Percentiles rank a stretch among this genome's conserved stretches.
Evolutionary conservation across 2,113 vertebrate species (phyloP).

Genomic region (Addax nasomaculatus): DNA sequence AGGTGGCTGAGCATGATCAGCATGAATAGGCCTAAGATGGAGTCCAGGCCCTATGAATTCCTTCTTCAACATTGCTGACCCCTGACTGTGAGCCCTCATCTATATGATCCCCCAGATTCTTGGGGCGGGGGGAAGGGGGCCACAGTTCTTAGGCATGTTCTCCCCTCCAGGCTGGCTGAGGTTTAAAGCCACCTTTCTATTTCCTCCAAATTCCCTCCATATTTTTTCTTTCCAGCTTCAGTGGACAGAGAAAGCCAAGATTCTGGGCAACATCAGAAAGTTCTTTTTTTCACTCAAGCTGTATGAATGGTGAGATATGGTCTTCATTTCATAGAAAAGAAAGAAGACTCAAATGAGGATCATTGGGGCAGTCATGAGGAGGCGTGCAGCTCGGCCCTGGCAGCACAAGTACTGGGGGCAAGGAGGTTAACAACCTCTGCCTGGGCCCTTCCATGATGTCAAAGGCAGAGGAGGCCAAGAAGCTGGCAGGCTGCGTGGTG

Average conservation of each 20-base stretch:
- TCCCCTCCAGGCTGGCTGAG: background rate
- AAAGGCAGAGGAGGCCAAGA: background rate
- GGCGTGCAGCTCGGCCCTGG: background rate
- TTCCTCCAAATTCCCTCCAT: background rate
- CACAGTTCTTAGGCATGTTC: background rate
- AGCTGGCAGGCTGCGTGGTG: rapidly evolving
- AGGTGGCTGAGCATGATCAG: too few species aligned
- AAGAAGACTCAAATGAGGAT: background rate
- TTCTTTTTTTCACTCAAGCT: background rate
- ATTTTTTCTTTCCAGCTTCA: background rate
- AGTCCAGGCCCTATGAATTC: too few species aligned
- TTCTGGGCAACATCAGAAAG: background rate
- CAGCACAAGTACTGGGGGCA: background rate
- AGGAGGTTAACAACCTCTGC: background rate
- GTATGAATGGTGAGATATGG: background rate
- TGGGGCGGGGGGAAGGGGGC: background rate
- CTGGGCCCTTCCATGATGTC: background rate
- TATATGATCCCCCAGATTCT: background rate
- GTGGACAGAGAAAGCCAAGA: background rate
- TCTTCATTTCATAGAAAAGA: background rate
- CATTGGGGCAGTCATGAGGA: background rate
- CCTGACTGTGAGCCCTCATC: background rate
- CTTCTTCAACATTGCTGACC: background rate
- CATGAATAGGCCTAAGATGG: too few species aligned
- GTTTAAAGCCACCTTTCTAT: background rate